These are phyloP conservation scores for Lottia gigantea DNA, from an alignment of 2,888 invertebrate species.

Conservation along the genomic window DNA sequence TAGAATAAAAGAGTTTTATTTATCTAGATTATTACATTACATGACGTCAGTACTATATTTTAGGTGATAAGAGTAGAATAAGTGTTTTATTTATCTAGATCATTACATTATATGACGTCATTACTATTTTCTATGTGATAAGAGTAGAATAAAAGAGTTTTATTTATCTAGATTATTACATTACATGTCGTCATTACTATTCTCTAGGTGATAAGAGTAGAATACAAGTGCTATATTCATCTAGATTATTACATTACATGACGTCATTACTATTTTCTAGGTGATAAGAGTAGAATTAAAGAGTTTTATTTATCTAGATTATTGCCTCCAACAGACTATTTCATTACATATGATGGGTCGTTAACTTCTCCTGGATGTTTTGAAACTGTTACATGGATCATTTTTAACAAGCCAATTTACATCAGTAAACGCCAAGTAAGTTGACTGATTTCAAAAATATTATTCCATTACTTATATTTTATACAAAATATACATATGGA, in stretches of 20 bases:
- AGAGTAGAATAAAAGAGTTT: conserved; percentile 33
- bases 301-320: conserved; percentile 66
- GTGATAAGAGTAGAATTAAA: conserved; percentile 39
- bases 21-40: conserved; percentile 76
- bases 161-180: no score
- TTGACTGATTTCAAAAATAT: not conserved
- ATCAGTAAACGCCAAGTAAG: conserved; percentile 94
- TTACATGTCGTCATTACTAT: not conserved
- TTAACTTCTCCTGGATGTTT: conserved; percentile 97
- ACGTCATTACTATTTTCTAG: conserved; percentile 31
- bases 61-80: conserved; percentile 45
- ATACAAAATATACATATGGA: no score
- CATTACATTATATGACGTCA: no score
- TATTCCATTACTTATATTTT: no score
- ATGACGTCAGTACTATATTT: not conserved
- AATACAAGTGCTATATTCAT: conserved; percentile 40
- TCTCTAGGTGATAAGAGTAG: conserved; percentile 41
- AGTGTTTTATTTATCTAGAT: not conserved
- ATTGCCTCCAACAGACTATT: conserved; percentile 89
- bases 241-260: conserved; percentile 73
- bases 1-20: conserved; percentile 37
- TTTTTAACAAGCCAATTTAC: conserved; percentile 91
- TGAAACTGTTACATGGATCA: conserved; percentile 99
- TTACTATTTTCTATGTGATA: conserved; percentile 37
- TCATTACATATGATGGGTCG: conserved; percentile 98